Evolutionary conservation across 2,113 vertebrate species (phyloP), one percentile per base, ranked within the genome.

Genomic region (Octodon degus): DNA sequence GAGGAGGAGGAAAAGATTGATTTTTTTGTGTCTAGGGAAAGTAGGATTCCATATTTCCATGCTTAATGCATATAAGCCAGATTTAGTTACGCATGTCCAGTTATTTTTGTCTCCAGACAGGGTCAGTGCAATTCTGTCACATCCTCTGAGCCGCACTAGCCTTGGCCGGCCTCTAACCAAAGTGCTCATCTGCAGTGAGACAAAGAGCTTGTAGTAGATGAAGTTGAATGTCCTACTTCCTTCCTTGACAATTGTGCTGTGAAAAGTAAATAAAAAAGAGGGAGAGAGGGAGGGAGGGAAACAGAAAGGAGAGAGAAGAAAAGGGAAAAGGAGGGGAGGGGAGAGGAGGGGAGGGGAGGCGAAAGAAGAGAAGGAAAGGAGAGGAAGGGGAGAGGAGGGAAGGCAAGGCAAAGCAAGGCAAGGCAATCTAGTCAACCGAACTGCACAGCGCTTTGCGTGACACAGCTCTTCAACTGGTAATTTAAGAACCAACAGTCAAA

Each of bases 321-420:
- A 24, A 7, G 22, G 60, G 22, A 25, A 9, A 9, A 24, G 22
- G 22, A 24, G 20, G 58, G 58, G 19, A 20, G 20, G 14, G 13
- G 9, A n/a, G 25, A 3, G 7, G 9, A 19, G 10, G 13, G 20
- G 2, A 19, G 12, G 12, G 17, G 14, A 4, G 7, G 22, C 14
- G 5, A 3, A 7, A 22, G 17, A 2, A 16, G 67, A 17, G 8
- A 30, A 68, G 67, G 32, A 34, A 4, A 13, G 14, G 24, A 63
- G 1, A 68, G 20, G 32, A 7, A 77, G 25, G 1, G 27, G 20
- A 19, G 1, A 58, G 19, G 30, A 10, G 50, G 24, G 0, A 0
- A 19, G 5, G 12, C 4, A 34, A 1, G 16, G 2, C 53, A 53
- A 53, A 12, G 50, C 50, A 13, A n/a, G 7, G 53, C 34, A 53